Conservation (phyloP, 1,140 invertebrate species). For the Drosophila albomicans region DNA sequence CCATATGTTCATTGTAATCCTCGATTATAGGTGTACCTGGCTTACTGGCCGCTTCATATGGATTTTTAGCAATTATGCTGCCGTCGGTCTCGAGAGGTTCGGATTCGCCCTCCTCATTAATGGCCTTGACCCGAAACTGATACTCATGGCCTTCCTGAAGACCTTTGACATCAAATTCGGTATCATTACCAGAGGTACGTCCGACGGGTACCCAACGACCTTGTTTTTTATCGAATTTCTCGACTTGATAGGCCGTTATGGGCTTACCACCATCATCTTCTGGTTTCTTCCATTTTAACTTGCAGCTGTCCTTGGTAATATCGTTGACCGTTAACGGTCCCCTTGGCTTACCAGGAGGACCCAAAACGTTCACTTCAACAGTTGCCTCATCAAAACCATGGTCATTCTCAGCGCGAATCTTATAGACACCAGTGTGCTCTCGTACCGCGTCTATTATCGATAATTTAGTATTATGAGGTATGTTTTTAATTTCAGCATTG, state of each 20-base stretch:
- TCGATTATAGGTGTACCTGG: slow-evolving; percentile 94
- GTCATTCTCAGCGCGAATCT: slow-evolving; percentile 95
- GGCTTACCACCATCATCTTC: slow-evolving; percentile 99
- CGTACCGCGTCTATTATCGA: slow-evolving; percentile 93
- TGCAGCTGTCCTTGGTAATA: slow-evolving; percentile 94
- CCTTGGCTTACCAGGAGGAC: slow-evolving; percentile 92
- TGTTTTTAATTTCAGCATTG: slow-evolving; percentile 94
- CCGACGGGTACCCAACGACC: slow-evolving; percentile 97
- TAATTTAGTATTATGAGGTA: slow-evolving; percentile 97
- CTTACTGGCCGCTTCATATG: slow-evolving; percentile 92
- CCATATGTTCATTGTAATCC: slow-evolving; percentile 97
- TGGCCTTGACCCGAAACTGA: slow-evolving; percentile 98
- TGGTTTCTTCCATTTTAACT: slow-evolving; percentile 98
- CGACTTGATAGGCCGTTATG: slow-evolving; percentile 97
- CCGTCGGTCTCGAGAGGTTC: slow-evolving; percentile 96
- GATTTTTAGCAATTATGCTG: slow-evolving; percentile 85
- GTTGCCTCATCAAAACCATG: slow-evolving; percentile 97
- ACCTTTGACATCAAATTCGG: slow-evolving; percentile 96
- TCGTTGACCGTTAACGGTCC: slow-evolving; percentile 97
- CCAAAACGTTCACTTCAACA: slow-evolving; percentile 96
- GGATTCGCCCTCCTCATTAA: slow-evolving; percentile 99
- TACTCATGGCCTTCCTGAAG: slow-evolving; percentile 97
- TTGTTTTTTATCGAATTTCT: slow-evolving; percentile 97
- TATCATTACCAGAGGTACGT: slow-evolving; percentile 89
- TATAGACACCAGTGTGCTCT: slow-evolving; percentile 95